Conservation (phyloP, 2,113 vertebrate genomes). For the cat (Felis catus) region DNA sequence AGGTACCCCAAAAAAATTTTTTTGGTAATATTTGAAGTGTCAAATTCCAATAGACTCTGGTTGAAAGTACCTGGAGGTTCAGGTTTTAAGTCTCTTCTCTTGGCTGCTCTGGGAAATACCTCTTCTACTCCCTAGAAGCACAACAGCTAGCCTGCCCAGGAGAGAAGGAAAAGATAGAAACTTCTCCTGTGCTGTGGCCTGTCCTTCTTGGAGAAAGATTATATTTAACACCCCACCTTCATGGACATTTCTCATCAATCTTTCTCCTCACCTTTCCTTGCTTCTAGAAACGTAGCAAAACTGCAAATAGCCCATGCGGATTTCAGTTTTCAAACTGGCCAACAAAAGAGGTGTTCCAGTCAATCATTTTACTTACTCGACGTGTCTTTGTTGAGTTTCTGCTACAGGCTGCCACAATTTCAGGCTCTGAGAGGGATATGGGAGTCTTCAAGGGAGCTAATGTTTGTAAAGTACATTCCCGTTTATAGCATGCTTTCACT, state of each 20-base stretch:
- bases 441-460: neutral
- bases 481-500: neutral
- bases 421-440: neutral
- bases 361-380: neutral
- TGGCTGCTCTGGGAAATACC: neutral
- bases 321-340: neutral
- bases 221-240: neutral
- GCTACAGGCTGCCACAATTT: neutral
- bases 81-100: conserved; percentile 18
- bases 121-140: neutral
- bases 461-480: neutral
- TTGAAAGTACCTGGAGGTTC: neutral
- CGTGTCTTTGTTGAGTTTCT: neutral
- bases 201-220: neutral
- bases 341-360: neutral
- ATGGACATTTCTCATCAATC: neutral
- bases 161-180: neutral
- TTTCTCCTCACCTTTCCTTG: neutral
- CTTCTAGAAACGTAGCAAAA: neutral
- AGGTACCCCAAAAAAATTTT: neutral
- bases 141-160: neutral
- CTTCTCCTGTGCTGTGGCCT: neutral
- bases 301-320: neutral
- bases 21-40: neutral
- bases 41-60: conserved; percentile 27